phyloP scores from a whole-genome alignment of 2,888 invertebrate genomes.

The Drosophila eohydei region DNA sequence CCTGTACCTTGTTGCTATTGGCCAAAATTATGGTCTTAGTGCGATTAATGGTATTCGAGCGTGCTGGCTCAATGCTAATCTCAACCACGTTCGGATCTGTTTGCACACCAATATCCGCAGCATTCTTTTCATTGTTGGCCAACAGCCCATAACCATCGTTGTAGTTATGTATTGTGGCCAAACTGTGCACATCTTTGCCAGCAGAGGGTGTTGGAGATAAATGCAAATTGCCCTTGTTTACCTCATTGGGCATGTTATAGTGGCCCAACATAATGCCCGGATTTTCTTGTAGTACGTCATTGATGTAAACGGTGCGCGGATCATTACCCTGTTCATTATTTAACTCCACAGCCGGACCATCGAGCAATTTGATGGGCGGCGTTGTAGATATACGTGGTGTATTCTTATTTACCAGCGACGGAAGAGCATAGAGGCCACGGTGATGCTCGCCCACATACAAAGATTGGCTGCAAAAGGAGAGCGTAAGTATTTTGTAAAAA shows the following conservation, averaged over 20 bases:
- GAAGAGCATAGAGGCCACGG: slow-evolving; percentile 95
- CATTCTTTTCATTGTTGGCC: slow-evolving; percentile 72
- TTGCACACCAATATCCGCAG: slow-evolving; percentile 86
- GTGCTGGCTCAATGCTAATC: slow-evolving; percentile 63
- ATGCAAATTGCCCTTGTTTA: slow-evolving; percentile 69
- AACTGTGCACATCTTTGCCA: slow-evolving; percentile 70
- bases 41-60: slow-evolving; percentile 84
- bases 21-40: slow-evolving; percentile 80
- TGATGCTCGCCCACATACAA: slow-evolving; percentile 96
- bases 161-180: slow-evolving; percentile 83
- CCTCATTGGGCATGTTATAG: slow-evolving; percentile 89
- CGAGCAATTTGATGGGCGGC: slow-evolving; percentile 90
- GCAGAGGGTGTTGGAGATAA: slow-evolving; percentile 79
- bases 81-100: slow-evolving; percentile 86
- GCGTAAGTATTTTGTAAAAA: neutral
- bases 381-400: slow-evolving; percentile 92
- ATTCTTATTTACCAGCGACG: slow-evolving; percentile 95
- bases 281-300: slow-evolving; percentile 83
- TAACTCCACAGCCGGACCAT: slow-evolving; percentile 87
- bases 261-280: slow-evolving; percentile 87
- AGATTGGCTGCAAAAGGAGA: slow-evolving; percentile 89
- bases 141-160: slow-evolving; percentile 75
- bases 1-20: slow-evolving; percentile 81
- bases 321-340: slow-evolving; percentile 63
- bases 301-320: slow-evolving; percentile 86